Evolutionary conservation across 1,140 invertebrate species (phyloP), one percentile per base, ranked within the genome.

Genomic region (Solen grandis): DNA sequence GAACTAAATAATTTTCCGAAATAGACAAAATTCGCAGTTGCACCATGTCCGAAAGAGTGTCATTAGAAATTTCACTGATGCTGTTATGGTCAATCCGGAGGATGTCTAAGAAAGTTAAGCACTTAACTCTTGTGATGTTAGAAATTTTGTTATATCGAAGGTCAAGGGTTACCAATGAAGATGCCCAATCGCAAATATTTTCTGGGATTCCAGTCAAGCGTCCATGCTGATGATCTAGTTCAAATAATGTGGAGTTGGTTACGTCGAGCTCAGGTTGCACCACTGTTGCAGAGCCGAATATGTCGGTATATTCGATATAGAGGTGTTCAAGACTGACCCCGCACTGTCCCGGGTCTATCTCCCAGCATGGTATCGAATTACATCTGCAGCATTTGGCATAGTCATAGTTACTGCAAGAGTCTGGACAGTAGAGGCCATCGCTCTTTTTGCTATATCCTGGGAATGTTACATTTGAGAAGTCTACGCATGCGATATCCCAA

Each of bases 381-480:
- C 69, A 73, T 36, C 29, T 38, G 27, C 69, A 73, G 41, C 69
- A 73, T 65, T 41, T 33, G 19, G 52, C 66, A 36, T 73, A 5
- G 8, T 5, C 27, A 36, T 36, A 27, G 27, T n/a, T 25, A 13
- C 33, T 27, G 60, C 69, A 73, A 4, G 14, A 1, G 5, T 73
- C 69, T 2, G 69, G 69, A 60, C 69, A 73, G 60, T 60, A 73
- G 22, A 73, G 27, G 5, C 41, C 31, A 10, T 31, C 16, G 19
- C 69, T n/a, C n/a, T n/a, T n/a, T 52, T 33, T 52, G 10, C 38
- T 46, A 41, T 69, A 69, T 33, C 66, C 66, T 16, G 10, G 13
- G 19, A 63, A 33, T 19, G 3, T 69, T 2, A 41, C 38, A 35
- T 52, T 69, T 27, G 41, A 54, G 8, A 35, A 69, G n/a, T n/a